Evolutionary conservation across 2,888 invertebrate species (phyloP).

Genomic region (Marasmarcha lunaedactyla): DNA sequence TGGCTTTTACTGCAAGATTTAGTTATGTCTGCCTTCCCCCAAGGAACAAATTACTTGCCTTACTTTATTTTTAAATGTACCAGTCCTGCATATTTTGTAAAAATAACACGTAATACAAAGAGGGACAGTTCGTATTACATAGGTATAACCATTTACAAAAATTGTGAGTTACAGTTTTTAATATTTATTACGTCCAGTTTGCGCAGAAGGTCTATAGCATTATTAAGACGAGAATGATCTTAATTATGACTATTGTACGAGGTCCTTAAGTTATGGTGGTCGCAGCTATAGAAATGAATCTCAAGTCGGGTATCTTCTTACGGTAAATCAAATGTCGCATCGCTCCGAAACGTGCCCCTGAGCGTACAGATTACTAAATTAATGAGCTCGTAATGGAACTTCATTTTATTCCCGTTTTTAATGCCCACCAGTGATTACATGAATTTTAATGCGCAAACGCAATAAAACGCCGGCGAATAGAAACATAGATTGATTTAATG

Average conservation of each 20-base stretch:
- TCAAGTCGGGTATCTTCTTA: slow-evolving; percentile 25
- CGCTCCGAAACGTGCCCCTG: slow-evolving; percentile 36
- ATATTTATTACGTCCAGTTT: slow-evolving; percentile 62
- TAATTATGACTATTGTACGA: slow-evolving; percentile 64
- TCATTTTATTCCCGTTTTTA: slow-evolving; percentile 49
- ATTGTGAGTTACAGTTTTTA: no score
- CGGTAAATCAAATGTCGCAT: slow-evolving; percentile 50
- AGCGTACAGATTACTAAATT: slow-evolving; percentile 59
- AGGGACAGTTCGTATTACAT: no score
- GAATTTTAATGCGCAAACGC: slow-evolving; percentile 54
- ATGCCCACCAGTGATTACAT: slow-evolving; percentile 44
- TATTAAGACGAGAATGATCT: slow-evolving; percentile 59
- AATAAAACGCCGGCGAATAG: slow-evolving; percentile 42
- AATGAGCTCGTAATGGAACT: slow-evolving; percentile 58
- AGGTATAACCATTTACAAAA: no score
- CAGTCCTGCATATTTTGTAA: no score
- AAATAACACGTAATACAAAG: no score
- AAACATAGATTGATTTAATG: slow-evolving; percentile 32
- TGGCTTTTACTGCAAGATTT: slow-evolving; percentile 17
- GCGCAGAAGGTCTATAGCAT: slow-evolving; percentile 46
- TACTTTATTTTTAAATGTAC: slow-evolving; percentile 46
- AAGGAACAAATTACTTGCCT: slow-evolving; percentile 45
- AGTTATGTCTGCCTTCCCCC: slow-evolving; percentile 30
- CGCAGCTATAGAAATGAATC: slow-evolving; percentile 32
- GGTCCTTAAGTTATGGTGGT: slow-evolving; percentile 48